A percentile compares a stretch with the other conserved stretches of the same genome.
These are phyloP conservation scores for Heteronetta atricapilla DNA, from an alignment of 2,113 vertebrate species.

Conservation along the genomic window DNA sequence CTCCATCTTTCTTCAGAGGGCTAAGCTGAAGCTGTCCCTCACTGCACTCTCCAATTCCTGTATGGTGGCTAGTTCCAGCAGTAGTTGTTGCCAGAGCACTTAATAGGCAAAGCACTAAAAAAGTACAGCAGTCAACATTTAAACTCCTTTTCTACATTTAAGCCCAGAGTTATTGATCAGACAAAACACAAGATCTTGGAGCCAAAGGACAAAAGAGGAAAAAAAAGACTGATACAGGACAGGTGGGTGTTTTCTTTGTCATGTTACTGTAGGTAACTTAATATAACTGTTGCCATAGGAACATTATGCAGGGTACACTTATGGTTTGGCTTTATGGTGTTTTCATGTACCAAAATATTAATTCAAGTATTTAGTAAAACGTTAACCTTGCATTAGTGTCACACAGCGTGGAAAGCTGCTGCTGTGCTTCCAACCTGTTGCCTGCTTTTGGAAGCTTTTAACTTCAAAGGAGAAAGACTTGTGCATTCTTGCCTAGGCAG, in stretches of 20 bases:
- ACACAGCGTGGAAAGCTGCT: neutral
- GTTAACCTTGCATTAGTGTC: neutral
- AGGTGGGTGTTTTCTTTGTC: neutral
- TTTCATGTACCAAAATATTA: neutral
- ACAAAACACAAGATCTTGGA: neutral
- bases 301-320: slow-evolving; percentile 54
- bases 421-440: neutral
- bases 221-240: slow-evolving; percentile 31
- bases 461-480: slow-evolving; percentile 27
- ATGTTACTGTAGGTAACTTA: slow-evolving; percentile 61
- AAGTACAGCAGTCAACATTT: neutral
- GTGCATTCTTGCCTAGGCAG: slow-evolving; percentile 22
- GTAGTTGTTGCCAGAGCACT: neutral
- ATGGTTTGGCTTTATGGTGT: neutral
- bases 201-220: neutral
- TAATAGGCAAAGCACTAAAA: rapidly evolving
- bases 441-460: neutral
- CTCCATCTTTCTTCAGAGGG: neutral
- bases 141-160: rapidly evolving
- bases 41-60: neutral
- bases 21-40: rapidly evolving
- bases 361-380: neutral
- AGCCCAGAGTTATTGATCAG: neutral
- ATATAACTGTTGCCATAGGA: slow-evolving; percentile 59
- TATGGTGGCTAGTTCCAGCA: neutral